Conservation (phyloP, 2,797 vertebrate genomes). For the Champsocephalus gunnari region DNA sequence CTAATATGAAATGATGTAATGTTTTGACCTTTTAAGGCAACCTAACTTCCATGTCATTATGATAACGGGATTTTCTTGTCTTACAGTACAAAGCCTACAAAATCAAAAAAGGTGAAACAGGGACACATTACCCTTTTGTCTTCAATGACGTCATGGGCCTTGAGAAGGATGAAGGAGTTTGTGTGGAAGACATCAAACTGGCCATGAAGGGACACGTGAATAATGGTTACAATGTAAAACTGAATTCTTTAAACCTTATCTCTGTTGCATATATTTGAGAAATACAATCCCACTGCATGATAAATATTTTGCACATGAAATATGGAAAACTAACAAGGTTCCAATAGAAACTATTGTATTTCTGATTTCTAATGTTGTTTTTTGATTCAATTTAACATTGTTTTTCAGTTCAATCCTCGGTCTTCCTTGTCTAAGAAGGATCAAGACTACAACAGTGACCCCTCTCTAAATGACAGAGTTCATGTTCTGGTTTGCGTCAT, state of each 20-base stretch:
- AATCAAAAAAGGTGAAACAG: neutral
- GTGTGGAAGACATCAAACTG: conserved; percentile 42
- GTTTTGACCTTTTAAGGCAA: no score
- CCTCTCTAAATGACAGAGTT: conserved; percentile 17
- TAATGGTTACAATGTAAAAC: conserved; percentile 49
- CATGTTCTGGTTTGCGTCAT: conserved; percentile 56
- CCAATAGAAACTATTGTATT: neutral
- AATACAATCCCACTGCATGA: neutral
- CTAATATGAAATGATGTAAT: no score
- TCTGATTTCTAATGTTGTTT: no score
- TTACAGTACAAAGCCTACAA: conserved; percentile 44
- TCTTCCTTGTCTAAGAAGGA: neutral
- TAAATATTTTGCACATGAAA: no score
- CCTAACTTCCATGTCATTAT: no score
- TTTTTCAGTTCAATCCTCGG: conserved; percentile 28
- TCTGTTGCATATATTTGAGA: no score
- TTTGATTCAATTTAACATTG: neutral
- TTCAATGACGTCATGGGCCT: conserved; percentile 59
- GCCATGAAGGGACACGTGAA: conserved; percentile 47
- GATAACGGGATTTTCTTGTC: neutral
- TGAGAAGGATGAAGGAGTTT: neutral
- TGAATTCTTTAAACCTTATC: no score
- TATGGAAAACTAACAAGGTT: neutral
- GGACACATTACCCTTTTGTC: neutral
- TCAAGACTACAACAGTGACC: neutral